Evolutionary conservation across 2,797 vertebrate genomes (phyloP).

Genomic region (Helarctos malayanus): DNA sequence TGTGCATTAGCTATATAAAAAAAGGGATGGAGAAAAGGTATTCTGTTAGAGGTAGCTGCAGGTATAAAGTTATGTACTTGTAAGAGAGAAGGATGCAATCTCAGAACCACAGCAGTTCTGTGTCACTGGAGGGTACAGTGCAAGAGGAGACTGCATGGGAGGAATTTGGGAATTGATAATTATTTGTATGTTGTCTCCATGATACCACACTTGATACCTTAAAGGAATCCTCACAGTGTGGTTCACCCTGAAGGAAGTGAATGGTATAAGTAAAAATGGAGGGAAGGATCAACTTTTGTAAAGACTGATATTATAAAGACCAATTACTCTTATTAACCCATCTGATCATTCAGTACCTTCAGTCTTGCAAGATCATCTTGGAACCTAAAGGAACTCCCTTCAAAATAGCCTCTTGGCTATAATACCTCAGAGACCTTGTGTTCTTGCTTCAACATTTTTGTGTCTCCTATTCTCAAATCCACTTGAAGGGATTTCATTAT

Average conservation of each 20-base stretch:
- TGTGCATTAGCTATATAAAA: not conserved
- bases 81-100: not conserved
- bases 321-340: not conserved
- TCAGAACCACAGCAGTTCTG: not conserved
- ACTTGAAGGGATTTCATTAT: not conserved
- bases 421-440: not conserved
- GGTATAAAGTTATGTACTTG: not conserved
- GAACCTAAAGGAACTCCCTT: not conserved
- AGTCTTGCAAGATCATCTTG: not conserved
- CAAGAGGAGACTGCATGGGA: not conserved
- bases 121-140: not conserved
- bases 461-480: not conserved
- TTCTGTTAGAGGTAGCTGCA: not conserved
- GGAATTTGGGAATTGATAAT: not conserved
- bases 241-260: not conserved
- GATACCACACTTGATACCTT: not conserved
- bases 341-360: not conserved
- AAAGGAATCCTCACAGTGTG: not conserved
- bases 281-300: not conserved
- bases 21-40: not conserved
- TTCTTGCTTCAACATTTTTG: not conserved
- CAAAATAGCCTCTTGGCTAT: not conserved
- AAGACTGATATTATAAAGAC: not conserved
- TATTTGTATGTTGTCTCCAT: not conserved
- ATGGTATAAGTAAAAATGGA: not conserved